Base-by-base conservation (phyloP, 2,888 invertebrate genomes). In the Ophion obscuratus region DNA sequence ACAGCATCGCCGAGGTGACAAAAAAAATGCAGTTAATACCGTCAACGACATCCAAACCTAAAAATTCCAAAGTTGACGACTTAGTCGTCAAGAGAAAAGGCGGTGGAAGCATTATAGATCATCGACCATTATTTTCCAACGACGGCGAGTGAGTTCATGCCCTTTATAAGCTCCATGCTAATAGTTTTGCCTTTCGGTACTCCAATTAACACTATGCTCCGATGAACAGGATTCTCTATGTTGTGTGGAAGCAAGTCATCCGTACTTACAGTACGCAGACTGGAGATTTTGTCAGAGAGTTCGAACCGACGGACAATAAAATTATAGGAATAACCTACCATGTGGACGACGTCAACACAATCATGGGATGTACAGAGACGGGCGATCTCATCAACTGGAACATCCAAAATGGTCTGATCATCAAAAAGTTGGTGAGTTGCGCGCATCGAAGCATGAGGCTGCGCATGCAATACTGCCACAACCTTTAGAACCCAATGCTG, bases 221-320 rank as follows among this genome's bases (percentile, higher is more conserved):
- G 47, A n/a, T 53, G 75, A 17, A 57, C 73, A 97, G 97, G 89
- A 95, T 93, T 87, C 88, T 97, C 11, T 96, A 96, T 90, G 95
- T 97, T 70, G 94, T 96, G 2, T 95, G 95, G 92, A 96, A 95
- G 64, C 95, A 95, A 87, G 92, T 94, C 5, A 94, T 97, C 9
- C 95, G 96, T 88, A 95, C 96, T 0, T 97, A 96, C 90, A 96
- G 95, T 89, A 95, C 96, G 0, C 94, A 95, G 89, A 97, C 97
- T 2, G 96, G 96, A 0, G 96, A 96, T 90, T 95, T 95, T 87
- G 94, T 96, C 1, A 94, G 95, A 78, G 95, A 95, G 88, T 95
- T 96, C 75, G 95, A 95, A 85, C 96, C 96, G 36, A 94, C 95
- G 27, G 93, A 92, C 24, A 92, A 95, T 7, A 92, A 94, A 88